Base-by-base conservation (phyloP, 2,888 invertebrate species). In the Chrysotoxum bicinctum region DNA sequence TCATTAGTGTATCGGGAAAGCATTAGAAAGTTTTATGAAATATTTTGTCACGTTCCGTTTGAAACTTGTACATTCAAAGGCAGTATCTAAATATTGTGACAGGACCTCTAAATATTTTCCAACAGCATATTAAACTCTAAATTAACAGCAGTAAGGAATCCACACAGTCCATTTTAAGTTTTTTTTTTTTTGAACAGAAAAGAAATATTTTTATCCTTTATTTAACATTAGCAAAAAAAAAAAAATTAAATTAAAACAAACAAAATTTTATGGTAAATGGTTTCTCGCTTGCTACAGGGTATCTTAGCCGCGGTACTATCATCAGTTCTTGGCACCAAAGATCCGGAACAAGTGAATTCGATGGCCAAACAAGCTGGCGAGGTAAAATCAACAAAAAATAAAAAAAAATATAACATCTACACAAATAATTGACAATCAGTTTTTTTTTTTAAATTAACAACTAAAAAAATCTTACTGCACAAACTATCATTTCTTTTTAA, bases 301-400 rank as follows among this genome's bases (percentile, higher is more conserved):
- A 95, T 97, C 94, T 95, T 97, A 95, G 96, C 97, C 92, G 97
- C 96, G 93, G 95, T 97, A 93, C 95, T 98, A 93, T 96, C 97
- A 92, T 95, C 96, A 93, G 94, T 97, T 94, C 95, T 97, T 93
- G 97, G 97, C 94, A 95, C 96, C 93, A 96, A 96, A 94, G 96
- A 97, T 94, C 97, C 97, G 92, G 96, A 96, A 93, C 97, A 97
- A 94, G 96, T 97, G 93, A 96, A 97, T 94, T 95, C 95, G 93
- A 96, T 97, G 96, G 97, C 97, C 93, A 97, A 97, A 94, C 97
- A 97, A 93, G 97, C 97, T 93, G 96, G 97, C 93, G 97, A 97
- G 97, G 97, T 97, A 96, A 94, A 88, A 88, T 35, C 88, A 72
- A 62, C 94, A 92, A 50, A 10, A 72, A 66, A 94, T 92, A 40